Conservation (phyloP, 37 sponge, comb jelly and placozoan genomes). For the Chondrosia reniformis region DNA sequence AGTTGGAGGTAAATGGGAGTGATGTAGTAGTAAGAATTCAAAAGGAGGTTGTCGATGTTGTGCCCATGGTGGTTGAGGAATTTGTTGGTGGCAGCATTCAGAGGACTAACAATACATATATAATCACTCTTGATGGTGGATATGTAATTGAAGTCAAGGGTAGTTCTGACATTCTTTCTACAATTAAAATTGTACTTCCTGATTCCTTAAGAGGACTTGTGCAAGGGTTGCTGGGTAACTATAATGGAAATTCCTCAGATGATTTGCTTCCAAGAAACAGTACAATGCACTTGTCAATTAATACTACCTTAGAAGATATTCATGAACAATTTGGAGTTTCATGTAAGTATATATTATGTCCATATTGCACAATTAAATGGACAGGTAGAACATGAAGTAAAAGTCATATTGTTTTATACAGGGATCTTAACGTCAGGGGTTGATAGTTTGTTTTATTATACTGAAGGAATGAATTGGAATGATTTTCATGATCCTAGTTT, state of each 20-base stretch:
- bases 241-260: slow-evolving; percentile 54
- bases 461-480: slow-evolving; percentile 24
- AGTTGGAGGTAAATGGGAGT: slow-evolving; percentile 16
- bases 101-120: slow-evolving; percentile 22
- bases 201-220: background rate
- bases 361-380: no score
- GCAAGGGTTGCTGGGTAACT: slow-evolving; percentile 58
- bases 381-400: no score
- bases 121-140: slow-evolving; percentile 13
- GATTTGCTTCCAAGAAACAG: slow-evolving; percentile 42
- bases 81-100: no score
- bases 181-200: slow-evolving; percentile 10
- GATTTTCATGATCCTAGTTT: slow-evolving; percentile 44
- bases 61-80: no score
- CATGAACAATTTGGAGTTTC: slow-evolving; percentile 16
- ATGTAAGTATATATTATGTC: no score
- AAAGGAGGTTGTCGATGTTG: slow-evolving; percentile 15
- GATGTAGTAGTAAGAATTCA: background rate
- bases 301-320: slow-evolving; percentile 11
- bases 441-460: slow-evolving; percentile 52
- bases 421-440: slow-evolving; percentile 38
- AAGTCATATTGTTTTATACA: background rate
- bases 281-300: slow-evolving; percentile 7
- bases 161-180: slow-evolving; percentile 28
- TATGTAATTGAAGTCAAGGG: slow-evolving; percentile 11